phyloP scores from a whole-genome alignment of 2,113 vertebrate genomes.

The Brachypodius melanocephalos region DNA sequence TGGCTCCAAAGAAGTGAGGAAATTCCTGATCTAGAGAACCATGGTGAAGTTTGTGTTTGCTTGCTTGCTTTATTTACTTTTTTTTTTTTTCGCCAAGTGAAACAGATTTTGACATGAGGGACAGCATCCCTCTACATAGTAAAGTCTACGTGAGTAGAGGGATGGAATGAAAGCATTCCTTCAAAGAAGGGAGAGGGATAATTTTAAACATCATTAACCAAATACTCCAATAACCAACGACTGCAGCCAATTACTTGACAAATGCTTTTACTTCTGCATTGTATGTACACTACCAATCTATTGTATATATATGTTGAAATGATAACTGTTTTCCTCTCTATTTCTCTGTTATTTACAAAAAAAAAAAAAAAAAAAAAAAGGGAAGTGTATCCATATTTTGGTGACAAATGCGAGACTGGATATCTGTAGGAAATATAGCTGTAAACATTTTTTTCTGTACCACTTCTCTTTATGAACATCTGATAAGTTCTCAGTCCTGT shows the following conservation, averaged over 20 bases:
- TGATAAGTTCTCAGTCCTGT: background rate
- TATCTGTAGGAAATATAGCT: background rate
- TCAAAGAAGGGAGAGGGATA: background rate
- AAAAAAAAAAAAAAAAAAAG: rapidly evolving
- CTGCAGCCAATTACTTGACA: background rate
- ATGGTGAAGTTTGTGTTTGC: background rate
- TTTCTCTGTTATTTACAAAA: background rate
- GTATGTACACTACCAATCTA: background rate
- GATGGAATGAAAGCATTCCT: background rate
- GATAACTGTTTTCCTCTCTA: background rate
- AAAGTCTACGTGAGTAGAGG: background rate
- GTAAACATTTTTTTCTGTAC: background rate
- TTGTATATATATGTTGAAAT: background rate
- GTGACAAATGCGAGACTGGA: background rate
- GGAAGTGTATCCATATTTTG: background rate
- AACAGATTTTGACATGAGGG: background rate
- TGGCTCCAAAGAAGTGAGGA: background rate
- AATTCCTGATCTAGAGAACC: background rate
- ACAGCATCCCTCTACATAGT: background rate
- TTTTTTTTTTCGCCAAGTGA: background rate
- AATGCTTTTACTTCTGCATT: background rate
- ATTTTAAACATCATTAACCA: background rate
- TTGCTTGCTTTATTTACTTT: background rate
- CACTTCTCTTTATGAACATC: background rate
- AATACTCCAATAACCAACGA: background rate